These are phyloP conservation scores for Scaptomyza hsui DNA, from an alignment of 1,140 invertebrate species.

Conservation along the genomic window DNA sequence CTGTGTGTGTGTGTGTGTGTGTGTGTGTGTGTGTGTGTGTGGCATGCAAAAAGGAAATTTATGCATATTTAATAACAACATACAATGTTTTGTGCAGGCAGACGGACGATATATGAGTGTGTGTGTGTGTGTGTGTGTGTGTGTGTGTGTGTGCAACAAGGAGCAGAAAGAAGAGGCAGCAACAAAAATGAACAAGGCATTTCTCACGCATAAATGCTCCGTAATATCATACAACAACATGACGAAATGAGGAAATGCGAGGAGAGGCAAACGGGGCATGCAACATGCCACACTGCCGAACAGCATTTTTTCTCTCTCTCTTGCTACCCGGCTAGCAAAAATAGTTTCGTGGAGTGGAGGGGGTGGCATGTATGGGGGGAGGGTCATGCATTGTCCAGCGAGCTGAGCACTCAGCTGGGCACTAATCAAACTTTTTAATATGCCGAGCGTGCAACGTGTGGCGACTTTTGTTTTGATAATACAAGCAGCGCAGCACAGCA, in stretches of 20 bases:
- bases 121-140: background rate
- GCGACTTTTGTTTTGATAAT: conserved; percentile 69
- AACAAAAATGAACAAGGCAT: conserved; percentile 69
- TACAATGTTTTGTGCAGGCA: conserved; percentile 46
- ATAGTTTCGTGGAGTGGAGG: conserved; percentile 50
- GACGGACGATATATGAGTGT: conserved; percentile 4
- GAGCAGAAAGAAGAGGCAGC: conserved; percentile 31
- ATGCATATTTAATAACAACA: conserved; percentile 82
- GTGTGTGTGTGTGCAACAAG: background rate
- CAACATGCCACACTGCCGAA: conserved; percentile 8
- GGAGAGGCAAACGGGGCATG: background rate
- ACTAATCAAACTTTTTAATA: conserved; percentile 82
- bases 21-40: background rate
- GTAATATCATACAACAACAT: conserved; percentile 46
- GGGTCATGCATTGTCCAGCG: conserved; percentile 33
- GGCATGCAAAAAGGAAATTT: conserved; percentile 72
- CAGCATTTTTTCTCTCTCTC: conserved; percentile 44
- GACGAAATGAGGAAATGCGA: conserved; percentile 36
- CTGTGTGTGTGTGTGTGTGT: background rate
- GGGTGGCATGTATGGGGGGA: background rate
- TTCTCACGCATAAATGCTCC: conserved; percentile 78
- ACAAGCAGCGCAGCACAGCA: conserved; percentile 22
- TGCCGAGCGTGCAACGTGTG: conserved; percentile 69
- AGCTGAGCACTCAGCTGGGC: conserved; percentile 56
- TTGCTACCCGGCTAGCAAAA: conserved; percentile 39